Evolutionary conservation across 2,797 vertebrate genomes (phyloP).

Genomic region (Anabacerthia variegaticeps): DNA sequence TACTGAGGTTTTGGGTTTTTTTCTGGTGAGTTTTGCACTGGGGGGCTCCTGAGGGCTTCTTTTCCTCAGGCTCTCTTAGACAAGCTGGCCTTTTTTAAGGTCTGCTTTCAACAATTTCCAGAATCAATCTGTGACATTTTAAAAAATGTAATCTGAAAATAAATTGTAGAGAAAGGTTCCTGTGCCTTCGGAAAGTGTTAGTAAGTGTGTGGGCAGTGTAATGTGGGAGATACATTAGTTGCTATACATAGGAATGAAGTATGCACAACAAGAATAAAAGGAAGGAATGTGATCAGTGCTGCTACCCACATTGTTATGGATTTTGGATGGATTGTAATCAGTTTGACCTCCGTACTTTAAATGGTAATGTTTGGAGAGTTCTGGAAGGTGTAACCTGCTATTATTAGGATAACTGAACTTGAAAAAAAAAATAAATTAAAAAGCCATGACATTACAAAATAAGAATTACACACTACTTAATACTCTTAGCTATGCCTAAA

Average conservation of each 20-base stretch:
- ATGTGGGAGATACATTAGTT: conserved; percentile 41
- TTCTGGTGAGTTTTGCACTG: background rate
- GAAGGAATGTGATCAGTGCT: background rate
- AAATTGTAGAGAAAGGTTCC: background rate
- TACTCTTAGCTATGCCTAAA: background rate
- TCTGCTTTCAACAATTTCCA: background rate
- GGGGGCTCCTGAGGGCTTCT: background rate
- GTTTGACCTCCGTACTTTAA: background rate
- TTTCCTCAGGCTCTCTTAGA: background rate
- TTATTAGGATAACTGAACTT: background rate
- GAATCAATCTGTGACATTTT: background rate
- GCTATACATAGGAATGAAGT: conserved; percentile 36
- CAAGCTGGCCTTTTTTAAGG: background rate
- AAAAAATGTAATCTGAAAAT: background rate
- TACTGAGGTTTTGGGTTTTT: background rate
- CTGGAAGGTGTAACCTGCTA: background rate
- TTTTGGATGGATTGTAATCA: background rate
- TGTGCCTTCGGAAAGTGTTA: conserved; percentile 39
- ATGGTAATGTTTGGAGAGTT: background rate
- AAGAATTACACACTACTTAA: background rate
- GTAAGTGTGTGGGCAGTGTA: background rate
- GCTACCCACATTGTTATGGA: background rate
- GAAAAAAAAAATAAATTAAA: background rate
- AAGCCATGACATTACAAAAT: background rate
- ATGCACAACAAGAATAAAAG: conserved; percentile 7